Evolutionary conservation across 2,113 vertebrate genomes (phyloP), one percentile per base, ranked within the genome.

Genomic region (Bostrychus sinensis): DNA sequence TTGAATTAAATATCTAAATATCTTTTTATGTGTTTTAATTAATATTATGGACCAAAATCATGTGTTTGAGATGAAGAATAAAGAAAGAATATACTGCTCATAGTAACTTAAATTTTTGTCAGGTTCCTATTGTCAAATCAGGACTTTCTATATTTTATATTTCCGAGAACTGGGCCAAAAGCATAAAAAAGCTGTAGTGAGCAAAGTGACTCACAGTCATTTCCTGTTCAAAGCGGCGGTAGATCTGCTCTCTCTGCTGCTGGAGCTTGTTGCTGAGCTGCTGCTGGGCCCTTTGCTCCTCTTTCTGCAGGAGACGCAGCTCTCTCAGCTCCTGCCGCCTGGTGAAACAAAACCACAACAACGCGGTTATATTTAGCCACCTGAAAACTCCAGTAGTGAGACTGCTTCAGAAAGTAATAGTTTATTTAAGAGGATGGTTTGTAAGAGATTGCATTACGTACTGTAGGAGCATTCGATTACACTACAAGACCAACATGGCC

Each of bases 241-340:
- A 96, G 86, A 97, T 97, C 70, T 98, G 97, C 70, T 99, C 97
- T 72, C 93, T 89, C 75, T 99, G 97, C 68, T 98, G 97, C 76
- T 95, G 89, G 63, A 99, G 91, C 83, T 99, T 99, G 86, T 95
- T 93, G 71, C 95, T 98, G 69, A 99, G 96, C 72, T 95, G 94
- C 72, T 98, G 96, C 16, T 99, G 97, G 23, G 96, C 95, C 88
- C 95, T 92, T 70, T 99, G 97, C 88, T 99, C 97, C 89, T 99
- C 97, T 61, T 98, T 99, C 78, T 99, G 96, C 70, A 98, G 93
- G 64, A 99, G 92, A 42, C 97, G 93, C 63, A 99, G 91, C 86
- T 99, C 97, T 75, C 97, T 89, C 36, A 99, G 86, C 86, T 99
- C 97, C 81, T 99, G 97, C 54, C 96, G 96, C 62, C 97, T 99